Evolutionary conservation across 2,113 vertebrate genomes (phyloP).

Genomic region (Proteles cristata): DNA sequence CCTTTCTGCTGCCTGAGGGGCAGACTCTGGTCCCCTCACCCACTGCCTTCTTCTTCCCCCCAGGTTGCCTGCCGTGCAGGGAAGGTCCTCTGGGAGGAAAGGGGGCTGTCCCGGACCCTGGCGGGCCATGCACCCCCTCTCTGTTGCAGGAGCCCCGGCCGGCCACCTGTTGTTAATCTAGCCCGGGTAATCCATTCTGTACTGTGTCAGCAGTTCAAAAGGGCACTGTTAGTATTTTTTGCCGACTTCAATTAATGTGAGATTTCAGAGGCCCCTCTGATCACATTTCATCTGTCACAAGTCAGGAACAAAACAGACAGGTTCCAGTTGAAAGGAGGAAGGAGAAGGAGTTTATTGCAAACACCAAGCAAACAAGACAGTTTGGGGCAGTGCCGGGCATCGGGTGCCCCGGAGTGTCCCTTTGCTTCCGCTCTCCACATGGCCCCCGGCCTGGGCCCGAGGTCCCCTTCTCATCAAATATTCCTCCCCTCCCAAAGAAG

Average conservation of each 20-base stretch:
- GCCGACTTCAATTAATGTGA: constrained; percentile 95
- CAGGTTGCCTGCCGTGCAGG: background rate
- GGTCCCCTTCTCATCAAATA: background rate
- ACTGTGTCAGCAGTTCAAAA: constrained; percentile 95
- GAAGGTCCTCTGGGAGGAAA: background rate
- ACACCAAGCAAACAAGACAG: constrained; percentile 76
- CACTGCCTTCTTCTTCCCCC: too few relatives aligned
- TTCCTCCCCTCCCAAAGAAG: background rate
- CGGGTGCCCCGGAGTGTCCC: background rate
- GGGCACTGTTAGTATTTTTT: constrained; percentile 93
- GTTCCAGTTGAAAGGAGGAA: constrained; percentile 85
- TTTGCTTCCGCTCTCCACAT: background rate
- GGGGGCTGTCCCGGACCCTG: background rate
- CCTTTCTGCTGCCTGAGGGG: background rate
- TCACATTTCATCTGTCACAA: constrained; percentile 92
- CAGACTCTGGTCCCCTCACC: background rate
- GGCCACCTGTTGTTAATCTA: constrained; percentile 96
- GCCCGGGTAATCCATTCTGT: constrained; percentile 91
- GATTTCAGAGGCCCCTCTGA: constrained; percentile 89
- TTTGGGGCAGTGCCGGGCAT: constrained; percentile 57
- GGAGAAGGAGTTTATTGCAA: constrained; percentile 87
- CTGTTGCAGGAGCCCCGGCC: constrained; percentile 65
- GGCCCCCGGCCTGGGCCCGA: background rate
- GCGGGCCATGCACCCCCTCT: constrained; percentile 56
- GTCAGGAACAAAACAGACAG: constrained; percentile 86